A percentile compares a stretch with the other conserved stretches of the same genome.
Conservation (phyloP, 2,113 vertebrate genomes). For the Carlito syrichta region DNA sequence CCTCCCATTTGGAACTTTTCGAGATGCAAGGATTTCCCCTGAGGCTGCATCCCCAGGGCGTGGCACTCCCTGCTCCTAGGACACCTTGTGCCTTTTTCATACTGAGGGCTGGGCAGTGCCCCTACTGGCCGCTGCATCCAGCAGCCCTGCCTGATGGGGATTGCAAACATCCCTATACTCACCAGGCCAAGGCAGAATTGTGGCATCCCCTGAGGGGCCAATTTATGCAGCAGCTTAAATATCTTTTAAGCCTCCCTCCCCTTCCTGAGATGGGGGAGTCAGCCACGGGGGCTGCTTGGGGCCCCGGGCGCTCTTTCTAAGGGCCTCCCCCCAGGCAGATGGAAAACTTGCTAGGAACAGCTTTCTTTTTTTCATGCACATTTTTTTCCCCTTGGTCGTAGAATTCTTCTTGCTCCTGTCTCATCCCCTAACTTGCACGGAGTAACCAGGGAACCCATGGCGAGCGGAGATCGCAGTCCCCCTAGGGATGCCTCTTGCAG, state of each 20-base stretch:
- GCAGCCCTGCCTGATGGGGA: not conserved
- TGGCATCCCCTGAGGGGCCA: slow-evolving; percentile 38
- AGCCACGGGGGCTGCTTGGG: rapidly evolving
- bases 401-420: slow-evolving; percentile 26
- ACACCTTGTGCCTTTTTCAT: not conserved
- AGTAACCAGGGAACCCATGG: not conserved
- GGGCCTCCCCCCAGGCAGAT: not conserved
- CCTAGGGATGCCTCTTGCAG: not conserved
- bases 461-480: not conserved
- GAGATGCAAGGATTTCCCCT: not conserved
- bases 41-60: not conserved
- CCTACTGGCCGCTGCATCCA: not conserved
- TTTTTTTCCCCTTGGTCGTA: not conserved
- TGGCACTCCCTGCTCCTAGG: not conserved
- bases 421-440: slow-evolving; percentile 47
- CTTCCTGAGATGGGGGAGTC: not conserved
- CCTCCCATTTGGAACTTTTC: not conserved
- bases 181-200: not conserved
- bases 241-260: slow-evolving; percentile 27
- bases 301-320: slow-evolving; percentile 45
- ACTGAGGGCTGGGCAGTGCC: rapidly evolving
- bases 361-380: not conserved
- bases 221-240: slow-evolving; percentile 62
- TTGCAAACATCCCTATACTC: not conserved
- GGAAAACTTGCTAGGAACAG: slow-evolving; percentile 37